Conservation (phyloP, 1,140 invertebrate genomes). For the Panonychus citri region DNA sequence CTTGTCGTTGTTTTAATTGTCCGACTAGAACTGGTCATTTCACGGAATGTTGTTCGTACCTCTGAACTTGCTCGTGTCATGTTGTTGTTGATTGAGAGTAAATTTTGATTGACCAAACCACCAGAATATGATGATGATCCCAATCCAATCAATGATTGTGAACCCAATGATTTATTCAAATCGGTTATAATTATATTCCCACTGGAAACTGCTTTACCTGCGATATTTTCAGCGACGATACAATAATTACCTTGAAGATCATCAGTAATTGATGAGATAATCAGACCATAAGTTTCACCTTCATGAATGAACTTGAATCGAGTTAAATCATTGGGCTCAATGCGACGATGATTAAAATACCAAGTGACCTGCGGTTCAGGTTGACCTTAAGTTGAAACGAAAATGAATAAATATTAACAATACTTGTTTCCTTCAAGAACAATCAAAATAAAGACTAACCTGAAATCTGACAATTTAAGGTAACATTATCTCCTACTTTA, state of each 20-base stretch:
- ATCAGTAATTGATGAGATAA: neutral
- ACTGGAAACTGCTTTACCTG: neutral
- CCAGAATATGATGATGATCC: too few relatives aligned
- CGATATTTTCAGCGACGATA: neutral
- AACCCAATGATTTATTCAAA: neutral
- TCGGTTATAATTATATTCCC: neutral
- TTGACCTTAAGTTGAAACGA: neutral
- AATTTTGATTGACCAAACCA: too few relatives aligned
- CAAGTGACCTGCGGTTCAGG: neutral
- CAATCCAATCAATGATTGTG: neutral
- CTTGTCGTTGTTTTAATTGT: too few relatives aligned
- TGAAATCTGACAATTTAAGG: neutral
- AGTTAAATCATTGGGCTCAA: neutral
- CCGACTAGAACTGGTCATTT: too few relatives aligned
- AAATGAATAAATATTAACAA: neutral
- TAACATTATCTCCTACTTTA: neutral
- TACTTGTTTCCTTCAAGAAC: neutral
- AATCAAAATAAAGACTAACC: neutral
- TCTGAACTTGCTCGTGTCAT: too few relatives aligned
- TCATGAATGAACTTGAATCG: neutral
- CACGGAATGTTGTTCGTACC: too few relatives aligned
- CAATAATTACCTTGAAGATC: neutral
- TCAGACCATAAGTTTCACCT: neutral
- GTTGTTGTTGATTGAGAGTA: too few relatives aligned
- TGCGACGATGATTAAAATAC: neutral